Conservation (phyloP, 2,888 invertebrate species). For the Notodonta ziczac region DNA sequence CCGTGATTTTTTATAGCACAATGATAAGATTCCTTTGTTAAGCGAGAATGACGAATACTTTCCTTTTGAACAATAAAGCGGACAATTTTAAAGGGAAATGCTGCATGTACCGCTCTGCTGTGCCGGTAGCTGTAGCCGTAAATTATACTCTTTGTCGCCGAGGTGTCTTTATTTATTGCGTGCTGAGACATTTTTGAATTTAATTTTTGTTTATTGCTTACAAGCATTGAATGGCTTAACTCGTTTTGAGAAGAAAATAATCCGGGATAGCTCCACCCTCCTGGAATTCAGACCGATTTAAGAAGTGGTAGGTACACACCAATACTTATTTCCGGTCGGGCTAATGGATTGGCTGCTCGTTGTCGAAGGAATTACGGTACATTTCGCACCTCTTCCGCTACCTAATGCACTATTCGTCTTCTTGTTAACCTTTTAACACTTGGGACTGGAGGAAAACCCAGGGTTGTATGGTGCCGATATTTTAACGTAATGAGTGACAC, state of each 20-base stretch:
- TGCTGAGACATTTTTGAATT: neutral
- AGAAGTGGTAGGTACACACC: neutral
- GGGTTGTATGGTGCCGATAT: neutral
- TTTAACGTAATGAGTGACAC: neutral
- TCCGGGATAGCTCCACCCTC: no score
- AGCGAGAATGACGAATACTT: constrained; percentile 17
- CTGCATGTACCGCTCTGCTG: constrained; percentile 7
- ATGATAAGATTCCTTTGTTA: constrained; percentile 14
- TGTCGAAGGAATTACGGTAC: constrained; percentile 13
- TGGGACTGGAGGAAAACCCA: neutral
- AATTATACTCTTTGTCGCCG: constrained; percentile 16
- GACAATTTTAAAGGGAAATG: constrained; percentile 16
- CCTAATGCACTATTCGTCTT: constrained; percentile 1
- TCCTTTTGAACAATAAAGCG: constrained; percentile 14
- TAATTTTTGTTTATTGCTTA: neutral
- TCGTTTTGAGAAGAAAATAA: no score
- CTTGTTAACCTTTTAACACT: constrained; percentile 1
- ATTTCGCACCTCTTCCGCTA: constrained; percentile 11
- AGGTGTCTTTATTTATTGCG: constrained; percentile 1
- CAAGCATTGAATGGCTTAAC: no score
- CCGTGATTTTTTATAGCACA: constrained; percentile 5
- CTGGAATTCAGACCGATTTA: neutral
- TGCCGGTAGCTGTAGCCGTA: neutral
- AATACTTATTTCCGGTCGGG: neutral
- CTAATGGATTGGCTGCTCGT: constrained; percentile 32